Conservation (phyloP, 2,888 invertebrate species). For the Cheilosia variabilis region DNA sequence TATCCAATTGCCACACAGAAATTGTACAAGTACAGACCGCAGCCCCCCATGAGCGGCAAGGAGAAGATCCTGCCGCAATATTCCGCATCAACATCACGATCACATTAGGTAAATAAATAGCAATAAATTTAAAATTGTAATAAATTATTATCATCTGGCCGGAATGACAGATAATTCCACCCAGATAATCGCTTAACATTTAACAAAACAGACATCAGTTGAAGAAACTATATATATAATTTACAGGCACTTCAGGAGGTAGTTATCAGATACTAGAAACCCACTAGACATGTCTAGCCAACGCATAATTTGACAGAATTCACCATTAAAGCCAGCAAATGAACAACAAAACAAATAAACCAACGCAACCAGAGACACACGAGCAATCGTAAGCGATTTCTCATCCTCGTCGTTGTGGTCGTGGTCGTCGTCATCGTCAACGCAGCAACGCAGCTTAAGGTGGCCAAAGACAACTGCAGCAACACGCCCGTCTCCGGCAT, state of each 20-base stretch:
- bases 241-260: slow-evolving; percentile 42
- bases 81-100: slow-evolving; percentile 1
- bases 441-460: neutral
- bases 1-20: too few species aligned
- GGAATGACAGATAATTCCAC: slow-evolving; percentile 48
- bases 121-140: slow-evolving; percentile 49
- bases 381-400: slow-evolving; percentile 66
- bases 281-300: slow-evolving; percentile 74
- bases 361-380: slow-evolving; percentile 23
- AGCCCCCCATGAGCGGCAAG: too few species aligned
- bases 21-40: too few species aligned
- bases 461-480: slow-evolving; percentile 12
- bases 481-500: slow-evolving; percentile 13
- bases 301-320: slow-evolving; percentile 73
- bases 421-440: slow-evolving; percentile 21
- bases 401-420: slow-evolving; percentile 46
- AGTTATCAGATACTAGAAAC: slow-evolving; percentile 72
- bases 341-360: slow-evolving; percentile 66
- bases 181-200: slow-evolving; percentile 59
- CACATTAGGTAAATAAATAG: slow-evolving; percentile 13
- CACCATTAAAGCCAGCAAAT: slow-evolving; percentile 69
- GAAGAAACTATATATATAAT: slow-evolving; percentile 16
- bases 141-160: slow-evolving; percentile 34
- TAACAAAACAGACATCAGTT: slow-evolving; percentile 17
- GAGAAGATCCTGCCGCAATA: too few species aligned